Evolutionary conservation across 2,113 vertebrate species (phyloP), one percentile per base, ranked within the genome.

Genomic region (Candoia aspera): DNA sequence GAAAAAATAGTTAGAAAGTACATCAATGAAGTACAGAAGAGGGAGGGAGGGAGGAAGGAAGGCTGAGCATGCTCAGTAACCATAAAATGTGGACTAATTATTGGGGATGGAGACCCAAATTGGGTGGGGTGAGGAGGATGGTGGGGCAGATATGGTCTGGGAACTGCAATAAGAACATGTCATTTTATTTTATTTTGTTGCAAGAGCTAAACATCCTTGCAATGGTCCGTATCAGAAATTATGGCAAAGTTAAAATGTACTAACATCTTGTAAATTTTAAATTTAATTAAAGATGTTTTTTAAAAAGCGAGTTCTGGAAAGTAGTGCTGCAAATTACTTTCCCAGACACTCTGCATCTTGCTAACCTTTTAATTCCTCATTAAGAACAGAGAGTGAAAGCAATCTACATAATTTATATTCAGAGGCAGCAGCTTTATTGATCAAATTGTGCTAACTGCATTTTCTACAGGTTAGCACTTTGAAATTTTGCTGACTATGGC

Each of bases 401-500:
- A 79, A 79, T 79, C 73, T 79, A 79, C 33, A 79, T 79, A 79
- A 79, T 79, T 79, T 79, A 79, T 79, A 79, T 42, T 79, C 73
- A 79, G 73, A 21, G 17, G 73, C 17, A 79, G 73, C 33, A 21
- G 33, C 73, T 79, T 23, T 79, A 79, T 79, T 79, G 73, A 79
- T 79, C 73, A 79, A 79, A 79, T 79, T 79, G 73, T 79, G 33
- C 64, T 73, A 21, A 42, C 73, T 79, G 73, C 73, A 42, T 79
- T 79, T 79, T 79, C 33, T 79, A 79, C 73, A 42, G 73, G 73
- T 42, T 79, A 42, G 33, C 73, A 79, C 73, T 79, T 79, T 79
- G 73, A 8, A 79, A 79, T 79, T 79, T 42, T 42, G 73, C 73
- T 79, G 73, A 79, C 8, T 1, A 10, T 42, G 73, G 73, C 19